Conservation (phyloP, 2,797 vertebrate genomes). For the Onychomys torridus region DNA sequence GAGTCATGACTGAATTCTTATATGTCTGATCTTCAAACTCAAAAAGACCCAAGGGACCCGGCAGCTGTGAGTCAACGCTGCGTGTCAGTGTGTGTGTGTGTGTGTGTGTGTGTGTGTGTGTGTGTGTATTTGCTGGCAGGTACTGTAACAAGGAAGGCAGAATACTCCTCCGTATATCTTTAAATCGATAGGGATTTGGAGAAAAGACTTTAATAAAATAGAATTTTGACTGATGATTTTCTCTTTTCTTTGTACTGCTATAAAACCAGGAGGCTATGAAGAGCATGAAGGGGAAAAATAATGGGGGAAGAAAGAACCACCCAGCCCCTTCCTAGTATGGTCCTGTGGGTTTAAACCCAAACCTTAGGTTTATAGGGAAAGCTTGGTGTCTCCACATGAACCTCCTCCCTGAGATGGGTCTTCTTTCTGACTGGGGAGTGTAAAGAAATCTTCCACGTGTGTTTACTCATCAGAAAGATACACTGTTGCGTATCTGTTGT, state of each 20-base stretch:
- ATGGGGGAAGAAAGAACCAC: constrained; percentile 2
- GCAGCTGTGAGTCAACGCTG: constrained; percentile 86
- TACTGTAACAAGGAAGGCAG: constrained; percentile 83
- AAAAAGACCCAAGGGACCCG: constrained; percentile 88
- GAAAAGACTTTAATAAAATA: constrained; percentile 85
- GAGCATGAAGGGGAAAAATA: constrained; percentile 77
- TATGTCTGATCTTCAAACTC: constrained; percentile 87
- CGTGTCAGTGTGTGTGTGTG: constrained; percentile 81
- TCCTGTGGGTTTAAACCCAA: constrained; percentile 78
- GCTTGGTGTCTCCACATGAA: constrained; percentile 80
- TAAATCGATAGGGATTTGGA: constrained; percentile 85
- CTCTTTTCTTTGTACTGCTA: constrained; percentile 72
- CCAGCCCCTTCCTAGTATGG: constrained; percentile 68
- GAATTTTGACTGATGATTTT: constrained; percentile 84
- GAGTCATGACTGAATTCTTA: constrained; percentile 88
- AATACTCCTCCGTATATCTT: constrained; percentile 83
- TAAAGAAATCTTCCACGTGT: constrained; percentile 78
- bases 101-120: constrained; percentile 81
- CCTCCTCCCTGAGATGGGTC: constrained; percentile 78
- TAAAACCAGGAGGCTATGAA: constrained; percentile 82
- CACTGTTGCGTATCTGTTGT: constrained; percentile 81
- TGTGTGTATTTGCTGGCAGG: constrained; percentile 85
- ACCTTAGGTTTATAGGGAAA: constrained; percentile 85
- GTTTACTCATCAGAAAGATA: constrained; percentile 78
- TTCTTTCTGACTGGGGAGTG: constrained; percentile 78